Conservation (phyloP, 2,888 invertebrate genomes). For the Hipparchia sbordonii region DNA sequence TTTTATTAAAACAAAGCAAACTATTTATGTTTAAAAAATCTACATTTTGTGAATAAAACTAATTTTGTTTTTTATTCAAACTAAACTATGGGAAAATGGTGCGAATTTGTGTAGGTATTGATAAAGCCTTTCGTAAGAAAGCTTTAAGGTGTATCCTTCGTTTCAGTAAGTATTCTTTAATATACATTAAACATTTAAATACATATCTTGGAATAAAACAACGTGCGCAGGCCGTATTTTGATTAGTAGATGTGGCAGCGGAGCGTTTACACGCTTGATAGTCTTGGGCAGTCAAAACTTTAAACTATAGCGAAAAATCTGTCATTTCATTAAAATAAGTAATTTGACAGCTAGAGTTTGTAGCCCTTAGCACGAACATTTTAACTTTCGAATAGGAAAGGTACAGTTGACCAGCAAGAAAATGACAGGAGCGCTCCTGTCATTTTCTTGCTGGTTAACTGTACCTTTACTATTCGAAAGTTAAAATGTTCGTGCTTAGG, state of each 20-base stretch:
- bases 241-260: background rate
- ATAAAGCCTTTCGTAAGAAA: slow-evolving; percentile 62
- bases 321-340: no score
- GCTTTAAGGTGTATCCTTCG: slow-evolving; percentile 18
- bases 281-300: no score
- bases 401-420: no score
- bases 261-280: background rate
- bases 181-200: slow-evolving; percentile 12
- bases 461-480: no score
- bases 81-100: slow-evolving; percentile 46
- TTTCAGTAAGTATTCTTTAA: slow-evolving; percentile 4
- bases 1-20: background rate
- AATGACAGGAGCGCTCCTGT: no score
- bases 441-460: no score
- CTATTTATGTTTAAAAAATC: background rate
- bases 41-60: slow-evolving; percentile 3
- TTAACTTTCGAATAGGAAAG: no score
- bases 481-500: no score
- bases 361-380: no score
- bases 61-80: background rate
- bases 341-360: no score
- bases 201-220: slow-evolving; percentile 24
- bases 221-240: slow-evolving; percentile 13
- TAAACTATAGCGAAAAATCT: no score
- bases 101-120: slow-evolving; percentile 81